Percentiles rank a stretch among this genome's conserved stretches.
phyloP scores from a whole-genome alignment of 2,888 invertebrate genomes.

The Opisthograptis luteolata region DNA sequence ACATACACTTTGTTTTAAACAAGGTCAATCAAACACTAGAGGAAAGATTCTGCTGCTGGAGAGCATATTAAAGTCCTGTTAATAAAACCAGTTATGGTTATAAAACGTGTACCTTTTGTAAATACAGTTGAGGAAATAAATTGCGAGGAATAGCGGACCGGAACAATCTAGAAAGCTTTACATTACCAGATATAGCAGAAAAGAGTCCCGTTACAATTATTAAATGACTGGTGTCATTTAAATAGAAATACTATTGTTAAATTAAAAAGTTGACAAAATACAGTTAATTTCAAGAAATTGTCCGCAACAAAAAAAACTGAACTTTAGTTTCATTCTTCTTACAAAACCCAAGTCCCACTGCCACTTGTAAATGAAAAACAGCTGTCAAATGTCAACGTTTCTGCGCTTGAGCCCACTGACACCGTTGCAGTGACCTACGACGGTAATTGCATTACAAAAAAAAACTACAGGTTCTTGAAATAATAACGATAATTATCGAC shows the following conservation, averaged over 20 bases:
- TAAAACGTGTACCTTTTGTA: conserved; percentile 3
- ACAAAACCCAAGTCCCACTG: neutral
- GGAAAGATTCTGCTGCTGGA: neutral
- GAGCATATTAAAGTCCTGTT: neutral
- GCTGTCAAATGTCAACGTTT: conserved; percentile 27
- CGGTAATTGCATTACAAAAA: conserved; percentile 50
- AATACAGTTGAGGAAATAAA: conserved; percentile 12
- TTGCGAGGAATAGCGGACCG: conserved; percentile 10
- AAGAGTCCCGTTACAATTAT: conserved; percentile 9
- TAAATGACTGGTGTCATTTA: no score
- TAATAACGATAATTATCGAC: conserved; percentile 8
- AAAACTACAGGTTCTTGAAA: conserved; percentile 31
- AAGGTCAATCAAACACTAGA: no score
- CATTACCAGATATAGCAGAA: no score
- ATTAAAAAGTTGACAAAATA: no score
- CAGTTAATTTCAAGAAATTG: no score
- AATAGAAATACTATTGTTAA: no score
- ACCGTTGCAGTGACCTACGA: conserved; percentile 49
- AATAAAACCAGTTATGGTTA: neutral
- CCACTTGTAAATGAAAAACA: neutral
- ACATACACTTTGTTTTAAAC: no score
- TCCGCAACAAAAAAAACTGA: no score
- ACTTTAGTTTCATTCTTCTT: neutral
- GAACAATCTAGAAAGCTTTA: conserved; percentile 11
- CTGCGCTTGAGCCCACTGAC: conserved; percentile 42